Evolutionary conservation across 1,140 invertebrate species (phyloP).

Genomic region (Copidosoma floridanum): DNA sequence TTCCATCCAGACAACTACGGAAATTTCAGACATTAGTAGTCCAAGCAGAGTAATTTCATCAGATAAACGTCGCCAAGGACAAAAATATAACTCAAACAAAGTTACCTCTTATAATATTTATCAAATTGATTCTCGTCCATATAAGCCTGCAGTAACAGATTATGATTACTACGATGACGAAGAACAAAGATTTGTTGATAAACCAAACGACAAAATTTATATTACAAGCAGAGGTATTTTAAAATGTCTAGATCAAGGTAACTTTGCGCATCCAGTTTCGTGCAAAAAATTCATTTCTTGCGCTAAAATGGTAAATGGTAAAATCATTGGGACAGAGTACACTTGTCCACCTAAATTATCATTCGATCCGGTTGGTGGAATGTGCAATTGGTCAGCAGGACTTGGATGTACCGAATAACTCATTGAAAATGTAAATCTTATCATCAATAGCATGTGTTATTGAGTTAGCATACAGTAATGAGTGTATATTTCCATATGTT

Average conservation of each 20-base stretch:
- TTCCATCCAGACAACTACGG: conserved; percentile 51
- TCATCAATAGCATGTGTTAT: not conserved
- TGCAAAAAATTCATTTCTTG: conserved; percentile 89
- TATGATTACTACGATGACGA: conserved; percentile 72
- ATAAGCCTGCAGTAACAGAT: conserved; percentile 42
- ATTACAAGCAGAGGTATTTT: conserved; percentile 61
- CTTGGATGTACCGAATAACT: conserved; percentile 60
- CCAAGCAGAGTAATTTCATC: conserved; percentile 33
- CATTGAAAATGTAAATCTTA: not conserved
- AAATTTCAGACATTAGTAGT: conserved; percentile 28
- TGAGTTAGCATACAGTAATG: not conserved
- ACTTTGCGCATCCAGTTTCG: conserved; percentile 82
- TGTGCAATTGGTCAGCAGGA: conserved; percentile 83
- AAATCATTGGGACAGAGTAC: conserved; percentile 80
- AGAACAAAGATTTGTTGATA: conserved; percentile 59
- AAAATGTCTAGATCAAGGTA: conserved; percentile 81
- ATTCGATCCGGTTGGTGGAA: conserved; percentile 84
- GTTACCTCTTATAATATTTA: conserved; percentile 23
- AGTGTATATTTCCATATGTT: no score
- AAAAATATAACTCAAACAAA: conserved; percentile 31
- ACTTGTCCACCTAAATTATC: conserved; percentile 79
- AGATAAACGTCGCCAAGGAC: conserved; percentile 41
- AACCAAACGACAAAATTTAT: conserved; percentile 62
- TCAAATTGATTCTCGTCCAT: conserved; percentile 10
- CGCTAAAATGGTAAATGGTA: conserved; percentile 74